Evolutionary conservation across 35 echinoderm and acorn worm species (phyloP).

Genomic region (Apostichopus californicus): DNA sequence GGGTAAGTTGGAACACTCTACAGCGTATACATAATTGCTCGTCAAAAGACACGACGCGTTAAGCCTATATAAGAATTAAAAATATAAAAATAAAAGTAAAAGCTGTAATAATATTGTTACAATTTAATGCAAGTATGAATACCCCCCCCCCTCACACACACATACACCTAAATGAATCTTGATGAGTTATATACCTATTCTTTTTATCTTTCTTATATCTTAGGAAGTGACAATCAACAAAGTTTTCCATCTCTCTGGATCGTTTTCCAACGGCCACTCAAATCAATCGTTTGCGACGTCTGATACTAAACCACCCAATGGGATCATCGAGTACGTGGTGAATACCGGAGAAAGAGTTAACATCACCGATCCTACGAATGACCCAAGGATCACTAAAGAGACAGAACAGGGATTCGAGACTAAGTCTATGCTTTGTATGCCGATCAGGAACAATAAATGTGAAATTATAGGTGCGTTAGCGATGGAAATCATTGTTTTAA

Average conservation of each 20-base stretch:
- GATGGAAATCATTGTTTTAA: neutral
- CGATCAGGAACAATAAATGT: slow-evolving; percentile 90
- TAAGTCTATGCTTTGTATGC: slow-evolving; percentile 92
- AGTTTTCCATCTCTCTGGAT: slow-evolving; percentile 85
- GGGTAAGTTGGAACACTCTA: too few relatives aligned
- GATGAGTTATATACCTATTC: too few relatives aligned
- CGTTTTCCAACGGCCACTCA: slow-evolving; percentile 81
- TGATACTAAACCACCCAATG: slow-evolving; percentile 82
- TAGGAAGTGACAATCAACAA: slow-evolving; percentile 95
- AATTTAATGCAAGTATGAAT: too few relatives aligned
- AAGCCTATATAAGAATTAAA: too few relatives aligned
- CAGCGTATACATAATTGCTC: too few relatives aligned
- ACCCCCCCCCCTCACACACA: too few relatives aligned
- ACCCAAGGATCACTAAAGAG: slow-evolving; percentile 79
- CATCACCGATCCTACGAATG: slow-evolving; percentile 80
- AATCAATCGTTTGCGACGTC: slow-evolving; percentile 69
- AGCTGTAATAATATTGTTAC: too few relatives aligned
- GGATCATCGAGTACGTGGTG: slow-evolving; percentile 91
- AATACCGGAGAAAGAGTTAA: slow-evolving; percentile 85
- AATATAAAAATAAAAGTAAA: too few relatives aligned
- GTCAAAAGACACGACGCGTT: too few relatives aligned
- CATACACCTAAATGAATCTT: too few relatives aligned
- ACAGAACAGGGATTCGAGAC: slow-evolving; percentile 76
- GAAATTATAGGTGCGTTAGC: slow-evolving; percentile 85
- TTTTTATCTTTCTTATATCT: slow-evolving; percentile 14